Evolutionary conservation across 2,797 vertebrate genomes (phyloP).

Genomic region (Labeo calbasu): DNA sequence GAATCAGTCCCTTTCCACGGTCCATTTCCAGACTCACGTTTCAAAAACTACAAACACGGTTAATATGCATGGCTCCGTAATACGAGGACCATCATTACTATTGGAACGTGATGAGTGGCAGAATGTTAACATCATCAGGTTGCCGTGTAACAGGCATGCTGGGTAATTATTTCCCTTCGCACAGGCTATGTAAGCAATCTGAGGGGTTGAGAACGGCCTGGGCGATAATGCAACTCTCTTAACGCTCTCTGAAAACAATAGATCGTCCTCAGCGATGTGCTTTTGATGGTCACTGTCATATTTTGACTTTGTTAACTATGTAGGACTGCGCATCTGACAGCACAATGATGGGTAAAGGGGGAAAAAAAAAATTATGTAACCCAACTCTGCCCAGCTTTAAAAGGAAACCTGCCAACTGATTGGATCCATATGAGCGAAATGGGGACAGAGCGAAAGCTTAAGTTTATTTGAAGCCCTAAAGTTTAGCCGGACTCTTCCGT

Average conservation of each 20-base stretch:
- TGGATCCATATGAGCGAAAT: conserved; percentile 59
- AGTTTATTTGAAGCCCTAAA: conserved; percentile 49
- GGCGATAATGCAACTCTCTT: not conserved
- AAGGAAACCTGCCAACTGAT: conserved; percentile 60
- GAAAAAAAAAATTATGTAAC: conserved; percentile 34
- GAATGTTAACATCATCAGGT: conserved; percentile 50
- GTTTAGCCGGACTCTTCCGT: conserved; percentile 39
- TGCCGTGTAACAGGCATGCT: conserved; percentile 25
- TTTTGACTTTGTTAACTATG: conserved; percentile 36
- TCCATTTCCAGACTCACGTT: conserved; percentile 43
- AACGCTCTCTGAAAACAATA: not conserved
- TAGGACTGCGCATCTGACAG: conserved; percentile 33
- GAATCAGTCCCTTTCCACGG: conserved; percentile 48
- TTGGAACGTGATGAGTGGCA: conserved; percentile 27
- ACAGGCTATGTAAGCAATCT: conserved; percentile 21
- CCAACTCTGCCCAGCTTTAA: conserved; percentile 46
- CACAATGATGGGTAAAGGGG: conserved; percentile 12
- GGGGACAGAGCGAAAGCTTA: conserved; percentile 38
- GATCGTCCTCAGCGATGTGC: conserved; percentile 6
- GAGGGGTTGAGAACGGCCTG: not conserved
- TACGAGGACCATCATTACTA: conserved; percentile 49
- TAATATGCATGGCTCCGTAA: conserved; percentile 52
- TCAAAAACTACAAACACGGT: conserved; percentile 58
- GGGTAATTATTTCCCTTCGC: conserved; percentile 4
- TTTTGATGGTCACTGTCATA: conserved; percentile 43